Conservation (phyloP, 2,797 vertebrate genomes). For the Lateolabrax maculatus region DNA sequence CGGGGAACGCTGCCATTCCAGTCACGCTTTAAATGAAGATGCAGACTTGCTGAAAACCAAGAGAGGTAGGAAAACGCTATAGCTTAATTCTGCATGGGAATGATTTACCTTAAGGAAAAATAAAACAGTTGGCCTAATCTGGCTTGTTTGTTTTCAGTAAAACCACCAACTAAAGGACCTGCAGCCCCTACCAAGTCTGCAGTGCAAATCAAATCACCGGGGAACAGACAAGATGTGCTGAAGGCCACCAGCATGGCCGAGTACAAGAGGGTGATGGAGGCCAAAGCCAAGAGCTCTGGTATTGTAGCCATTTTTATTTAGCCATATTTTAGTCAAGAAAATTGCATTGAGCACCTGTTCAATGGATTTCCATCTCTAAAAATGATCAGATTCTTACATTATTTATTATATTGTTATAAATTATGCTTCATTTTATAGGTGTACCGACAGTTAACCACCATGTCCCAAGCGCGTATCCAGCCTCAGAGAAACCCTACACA, state of each 20-base stretch:
- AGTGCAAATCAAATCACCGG: background rate
- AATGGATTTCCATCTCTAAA: background rate
- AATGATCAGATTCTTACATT: background rate
- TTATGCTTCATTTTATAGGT: slow-evolving; percentile 43
- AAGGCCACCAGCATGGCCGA: slow-evolving; percentile 52
- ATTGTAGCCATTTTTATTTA: slow-evolving; percentile 10
- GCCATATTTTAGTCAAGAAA: background rate
- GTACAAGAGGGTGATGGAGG: slow-evolving; percentile 59
- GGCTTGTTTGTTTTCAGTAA: slow-evolving; percentile 53
- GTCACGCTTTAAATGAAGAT: background rate
- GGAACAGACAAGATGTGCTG: background rate
- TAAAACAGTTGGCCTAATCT: background rate
- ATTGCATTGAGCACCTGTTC: background rate
- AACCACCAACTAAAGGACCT: slow-evolving; percentile 33
- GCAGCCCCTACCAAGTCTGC: slow-evolving; percentile 15
- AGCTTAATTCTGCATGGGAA: background rate
- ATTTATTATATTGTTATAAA: background rate
- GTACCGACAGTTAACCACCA: slow-evolving; percentile 9
- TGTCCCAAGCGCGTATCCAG: background rate
- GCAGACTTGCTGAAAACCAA: background rate
- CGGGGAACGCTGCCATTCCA: background rate
- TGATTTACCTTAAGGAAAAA: background rate
- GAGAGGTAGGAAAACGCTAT: slow-evolving; percentile 50
- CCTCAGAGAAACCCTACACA: background rate
- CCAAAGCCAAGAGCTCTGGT: slow-evolving; percentile 54